Evolutionary conservation across 2,888 invertebrate genomes (phyloP), one percentile per base, ranked within the genome.

Genomic region (Sinelater perroti): DNA sequence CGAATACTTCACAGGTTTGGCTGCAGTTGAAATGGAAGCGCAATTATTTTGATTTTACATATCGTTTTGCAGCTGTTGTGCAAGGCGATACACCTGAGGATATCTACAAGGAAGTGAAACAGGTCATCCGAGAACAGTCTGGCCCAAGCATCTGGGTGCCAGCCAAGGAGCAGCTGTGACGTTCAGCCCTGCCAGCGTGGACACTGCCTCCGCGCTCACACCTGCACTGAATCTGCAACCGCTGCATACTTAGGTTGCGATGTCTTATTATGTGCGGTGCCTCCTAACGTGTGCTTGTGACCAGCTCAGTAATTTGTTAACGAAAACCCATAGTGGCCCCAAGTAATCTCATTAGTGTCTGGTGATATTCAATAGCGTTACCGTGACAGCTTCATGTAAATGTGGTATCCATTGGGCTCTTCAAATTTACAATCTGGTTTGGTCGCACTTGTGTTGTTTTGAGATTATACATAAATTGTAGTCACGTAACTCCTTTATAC

Each of bases 11-110:
- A 96, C 95, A 76, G 93, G 94, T 94, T 80, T 76, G 73, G n/a
- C n/a, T n/a, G n/a, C n/a, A n/a, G n/a, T n/a, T n/a, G 26, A n/a
- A n/a, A n/a, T n/a, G n/a, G n/a, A n/a, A n/a, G n/a, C n/a, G n/a
- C n/a, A n/a, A n/a, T n/a, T n/a, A n/a, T n/a, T n/a, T n/a, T n/a
- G n/a, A n/a, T n/a, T n/a, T n/a, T n/a, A n/a, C 11, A 16, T 7
- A 1, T 14, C 5, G n/a, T 33, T 55, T 76, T 80, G 13, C 82
- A 95, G 96, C 95, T 75, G 92, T 97, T 69, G 94, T 97, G 65
- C 93, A 94, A 79, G 97, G 97, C 62, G 96, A 98, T 79, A 97
- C 97, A 50, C 95, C 97, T 28, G 97, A 97, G 79, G 98, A 99
- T 80, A 93, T 99, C 73, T 96, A 98, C 83, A 86, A 87, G 68